Percentiles rank a stretch among this genome's conserved stretches.
phyloP scores from a whole-genome alignment of 1,140 invertebrate species.

The Antheraea pernyi region DNA sequence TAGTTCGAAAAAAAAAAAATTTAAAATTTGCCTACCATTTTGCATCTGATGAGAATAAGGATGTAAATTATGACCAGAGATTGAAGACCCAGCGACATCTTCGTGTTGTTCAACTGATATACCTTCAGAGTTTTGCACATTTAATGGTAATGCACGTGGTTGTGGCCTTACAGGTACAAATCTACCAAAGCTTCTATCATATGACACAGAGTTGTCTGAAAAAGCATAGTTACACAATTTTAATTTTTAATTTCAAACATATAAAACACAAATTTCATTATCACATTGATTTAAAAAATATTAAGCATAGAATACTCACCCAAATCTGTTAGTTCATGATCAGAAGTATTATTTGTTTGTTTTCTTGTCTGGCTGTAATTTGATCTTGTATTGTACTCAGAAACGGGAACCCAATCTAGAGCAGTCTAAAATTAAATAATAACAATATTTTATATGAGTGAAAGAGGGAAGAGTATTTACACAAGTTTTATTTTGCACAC shows the following conservation, averaged over 20 bases:
- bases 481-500: conserved; percentile 36
- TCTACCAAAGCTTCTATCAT: conserved; percentile 72
- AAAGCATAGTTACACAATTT: conserved; percentile 1
- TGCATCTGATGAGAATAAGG: conserved; percentile 69
- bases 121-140: conserved; percentile 61
- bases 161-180: conserved; percentile 76
- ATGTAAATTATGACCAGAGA: conserved; percentile 60
- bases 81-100: conserved; percentile 49
- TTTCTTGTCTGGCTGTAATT: conserved; percentile 73
- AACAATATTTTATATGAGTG: not conserved
- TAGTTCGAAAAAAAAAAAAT: too few relatives aligned
- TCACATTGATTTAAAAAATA: not conserved
- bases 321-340: conserved; percentile 68
- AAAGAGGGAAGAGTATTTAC: not conserved
- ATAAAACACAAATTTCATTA: not conserved
- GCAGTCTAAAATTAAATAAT: conserved; percentile 65
- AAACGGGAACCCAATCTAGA: conserved; percentile 76
- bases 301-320: conserved; percentile 40
- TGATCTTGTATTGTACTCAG: conserved; percentile 72
- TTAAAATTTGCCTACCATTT: conserved; percentile 45
- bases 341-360: conserved; percentile 71
- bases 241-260: too few relatives aligned
- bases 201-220: conserved; percentile 64
- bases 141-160: conserved; percentile 62
- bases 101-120: conserved; percentile 55